phyloP scores from a whole-genome alignment of 2,888 invertebrate genomes.

The Branchipolynoe longqiensis region DNA sequence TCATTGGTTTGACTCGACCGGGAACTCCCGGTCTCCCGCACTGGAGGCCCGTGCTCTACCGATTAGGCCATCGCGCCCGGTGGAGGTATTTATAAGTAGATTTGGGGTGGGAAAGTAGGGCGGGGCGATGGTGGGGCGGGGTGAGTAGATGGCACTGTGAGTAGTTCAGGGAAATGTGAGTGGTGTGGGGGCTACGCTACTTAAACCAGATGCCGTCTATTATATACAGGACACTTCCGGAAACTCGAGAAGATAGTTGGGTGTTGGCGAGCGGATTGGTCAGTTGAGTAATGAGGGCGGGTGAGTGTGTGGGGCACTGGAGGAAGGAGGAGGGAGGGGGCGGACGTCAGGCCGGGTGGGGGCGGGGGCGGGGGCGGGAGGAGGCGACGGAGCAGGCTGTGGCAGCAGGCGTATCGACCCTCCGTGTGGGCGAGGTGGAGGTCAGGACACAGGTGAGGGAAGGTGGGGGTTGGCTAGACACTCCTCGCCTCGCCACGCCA shows the following conservation, averaged over 20 bases:
- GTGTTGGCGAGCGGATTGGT: too few species aligned
- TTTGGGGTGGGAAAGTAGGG: too few species aligned
- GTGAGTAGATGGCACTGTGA: too few species aligned
- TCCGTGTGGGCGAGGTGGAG: not conserved
- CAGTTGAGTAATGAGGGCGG: not conserved
- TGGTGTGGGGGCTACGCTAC: not conserved
- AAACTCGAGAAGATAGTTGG: too few species aligned
- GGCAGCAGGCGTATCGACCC: not conserved
- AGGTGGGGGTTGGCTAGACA: constrained; percentile 38
- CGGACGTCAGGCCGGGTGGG: not conserved
- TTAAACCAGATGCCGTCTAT: constrained; percentile 1
- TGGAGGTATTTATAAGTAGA: too few species aligned
- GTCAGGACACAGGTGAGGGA: constrained; percentile 23
- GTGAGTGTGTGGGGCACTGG: not conserved
- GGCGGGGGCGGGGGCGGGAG: not conserved
- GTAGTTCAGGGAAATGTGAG: constrained; percentile 33
- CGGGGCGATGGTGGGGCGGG: too few species aligned
- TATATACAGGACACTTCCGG: too few species aligned
- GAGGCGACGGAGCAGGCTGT: not conserved
- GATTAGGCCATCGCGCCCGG: too few species aligned
- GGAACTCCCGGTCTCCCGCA: too few species aligned
- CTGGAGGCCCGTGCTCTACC: too few species aligned
- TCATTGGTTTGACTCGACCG: too few species aligned
- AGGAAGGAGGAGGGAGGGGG: not conserved
- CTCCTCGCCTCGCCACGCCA: not conserved